Evolutionary conservation across 2,888 invertebrate species (phyloP), one percentile per base, ranked within the genome.

Genomic region (Cephalotes varians): DNA sequence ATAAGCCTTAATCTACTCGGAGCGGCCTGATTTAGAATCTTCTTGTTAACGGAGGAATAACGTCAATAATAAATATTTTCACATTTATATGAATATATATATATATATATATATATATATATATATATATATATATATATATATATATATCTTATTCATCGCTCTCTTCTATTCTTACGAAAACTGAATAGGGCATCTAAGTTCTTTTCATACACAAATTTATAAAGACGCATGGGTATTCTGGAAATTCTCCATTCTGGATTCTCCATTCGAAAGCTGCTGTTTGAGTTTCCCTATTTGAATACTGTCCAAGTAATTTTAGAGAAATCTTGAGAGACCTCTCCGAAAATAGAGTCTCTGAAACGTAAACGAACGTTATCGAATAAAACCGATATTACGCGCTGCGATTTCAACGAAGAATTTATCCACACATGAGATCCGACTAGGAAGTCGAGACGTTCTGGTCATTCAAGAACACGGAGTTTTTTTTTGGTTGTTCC

Each of bases 201-300:
- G 51, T 44, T 71, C 71, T 58, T 79, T 79, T 79, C 77, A 79
- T 71, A 79, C n/a, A 67, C 77, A 79, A 79, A 79, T 71, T 31
- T 71, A 44, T 44, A 56, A 25, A 15, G 71, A 25, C 56, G 56
- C 71, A 9, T 71, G 71, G 25, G 44, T 21, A 79, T 62, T 37
- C 62, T 34, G 34, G 25, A 58, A 79, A 79, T 56, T n/a, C n/a
- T n/a, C n/a, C n/a, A n/a, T n/a, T n/a, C n/a, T n/a, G n/a, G n/a
- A 71, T 71, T 58, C 12, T 79, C 34, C 47, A 34, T 34, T 69
- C 28, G 44, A 79, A 71, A 47, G 44, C 54, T 25, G 31, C 12
- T 56, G 71, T 47, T 65, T 65, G 62, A 64, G 28, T 51, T 65
- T 37, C 4, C 51, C 51, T 51, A 65, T 56, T 21, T 56, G 69